These are phyloP conservation scores for Kryptolebias marmoratus DNA, from an alignment of 2,113 vertebrate genomes.

Conservation along the genomic window DNA sequence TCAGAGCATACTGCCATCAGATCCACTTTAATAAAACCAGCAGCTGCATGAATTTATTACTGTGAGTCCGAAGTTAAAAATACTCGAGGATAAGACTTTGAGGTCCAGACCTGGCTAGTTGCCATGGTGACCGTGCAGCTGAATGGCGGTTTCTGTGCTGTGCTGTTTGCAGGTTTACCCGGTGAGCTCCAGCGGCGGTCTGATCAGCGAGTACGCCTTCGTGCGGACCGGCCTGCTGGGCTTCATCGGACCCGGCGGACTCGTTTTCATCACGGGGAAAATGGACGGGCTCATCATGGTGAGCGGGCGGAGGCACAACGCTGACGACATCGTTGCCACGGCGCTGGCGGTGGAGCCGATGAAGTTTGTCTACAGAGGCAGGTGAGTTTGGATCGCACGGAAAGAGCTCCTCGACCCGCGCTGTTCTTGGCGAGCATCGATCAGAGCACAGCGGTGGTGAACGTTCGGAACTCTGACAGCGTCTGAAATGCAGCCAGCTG, in stretches of 20 bases:
- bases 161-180: constrained; percentile 89
- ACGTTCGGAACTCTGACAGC: neutral
- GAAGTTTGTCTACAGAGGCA: constrained; percentile 99
- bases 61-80: constrained; percentile 1
- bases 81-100: neutral
- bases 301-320: constrained; percentile 95
- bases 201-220: constrained; percentile 96
- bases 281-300: constrained; percentile 99
- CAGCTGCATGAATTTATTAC: neutral
- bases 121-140: constrained; percentile 10
- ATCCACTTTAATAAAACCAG: neutral
- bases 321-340: constrained; percentile 97
- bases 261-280: constrained; percentile 97
- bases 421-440: neutral
- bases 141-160: neutral
- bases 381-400: constrained; percentile 77
- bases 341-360: constrained; percentile 97
- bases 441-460: neutral
- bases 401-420: neutral
- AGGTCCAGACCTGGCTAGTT: constrained; percentile 1
- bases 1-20: neutral
- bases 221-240: constrained; percentile 93
- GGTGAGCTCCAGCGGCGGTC: constrained; percentile 89
- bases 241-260: constrained; percentile 95
- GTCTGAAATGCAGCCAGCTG: constrained; percentile 9